Base-by-base conservation (phyloP, 1,140 invertebrate species). In the Drosophila insularis region DNA sequence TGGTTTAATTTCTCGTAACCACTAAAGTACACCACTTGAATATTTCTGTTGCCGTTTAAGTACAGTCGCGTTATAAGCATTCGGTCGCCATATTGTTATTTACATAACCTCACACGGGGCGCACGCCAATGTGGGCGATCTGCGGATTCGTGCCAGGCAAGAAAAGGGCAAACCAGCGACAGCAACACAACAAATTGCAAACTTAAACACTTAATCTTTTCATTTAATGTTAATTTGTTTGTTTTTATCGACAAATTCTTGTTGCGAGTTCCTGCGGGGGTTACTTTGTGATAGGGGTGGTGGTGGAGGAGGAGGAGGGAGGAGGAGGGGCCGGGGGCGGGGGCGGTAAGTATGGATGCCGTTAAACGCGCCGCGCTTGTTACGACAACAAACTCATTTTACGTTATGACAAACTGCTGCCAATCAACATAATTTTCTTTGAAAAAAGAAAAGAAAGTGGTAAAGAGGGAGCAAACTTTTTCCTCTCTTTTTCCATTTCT, bases 201-300 rank as follows among this genome's bases (percentile, higher is more conserved):
- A 87, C 79, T 87, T 79, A 87, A 89, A 89, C 82, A 87, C 82
- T 87, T 87, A 87, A 87, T 87, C 82, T 87, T 87, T 82, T 87
- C 82, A 82, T 87, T 87, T 87, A 87, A 87, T 87, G 82, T 82
- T 87, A 87, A 87, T 87, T 87, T 87, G 82, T 87, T 87, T 87
- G 84, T 87, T 87, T 87, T 87, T 87, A 87, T 87, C 84, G 82
- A 82, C 76, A 87, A 89, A 87, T 87, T 87, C 43, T 19, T 17
- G 53, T 68, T 40, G 66, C 73, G 11, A 23, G 43, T 50, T 50
- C 2, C 1, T 8, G 7, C 14, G 14, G 43, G 43, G 6, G 27
- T 27, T 27, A 27, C 27, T 27, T 27, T 27, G 27, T 27, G 14
- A 43, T 50, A 14, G 13, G 40, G 6, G 14, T 1, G 1, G 2